A percentile compares a stretch with the other conserved stretches of the same genome.
phyloP scores from a whole-genome alignment of 2,113 vertebrate genomes.

The Gallinago undulata region DNA sequence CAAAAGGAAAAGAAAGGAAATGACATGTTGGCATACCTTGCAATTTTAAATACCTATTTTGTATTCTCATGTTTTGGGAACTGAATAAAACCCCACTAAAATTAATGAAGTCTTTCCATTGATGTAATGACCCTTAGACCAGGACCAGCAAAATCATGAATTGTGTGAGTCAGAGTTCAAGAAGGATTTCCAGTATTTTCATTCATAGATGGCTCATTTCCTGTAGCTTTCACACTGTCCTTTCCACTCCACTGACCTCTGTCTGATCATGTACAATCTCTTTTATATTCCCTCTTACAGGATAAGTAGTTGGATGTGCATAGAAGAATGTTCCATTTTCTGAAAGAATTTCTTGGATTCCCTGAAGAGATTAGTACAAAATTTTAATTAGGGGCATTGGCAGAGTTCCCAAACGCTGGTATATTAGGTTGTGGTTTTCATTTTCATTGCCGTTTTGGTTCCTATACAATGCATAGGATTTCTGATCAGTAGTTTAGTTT shows the following conservation, averaged over 20 bases:
- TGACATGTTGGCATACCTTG: background rate
- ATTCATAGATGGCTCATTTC: constrained; percentile 51
- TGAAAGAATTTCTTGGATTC: constrained; percentile 53
- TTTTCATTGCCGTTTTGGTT: background rate
- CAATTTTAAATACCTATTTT: background rate
- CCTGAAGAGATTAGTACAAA: constrained; percentile 55
- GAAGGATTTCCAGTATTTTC: constrained; percentile 32
- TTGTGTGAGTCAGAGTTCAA: constrained; percentile 18
- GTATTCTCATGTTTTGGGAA: background rate
- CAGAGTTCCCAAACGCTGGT: constrained; percentile 32
- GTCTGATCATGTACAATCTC: constrained; percentile 41
- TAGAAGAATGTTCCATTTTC: constrained; percentile 20
- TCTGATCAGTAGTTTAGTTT: constrained; percentile 16
- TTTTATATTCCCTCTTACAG: background rate
- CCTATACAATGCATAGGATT: constrained; percentile 21
- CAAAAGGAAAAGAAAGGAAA: background rate
- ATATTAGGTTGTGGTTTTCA: constrained; percentile 21
- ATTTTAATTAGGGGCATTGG: constrained; percentile 53
- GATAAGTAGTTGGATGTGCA: constrained; percentile 36
- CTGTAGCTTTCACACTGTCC: constrained; percentile 58
- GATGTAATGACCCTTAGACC: background rate
- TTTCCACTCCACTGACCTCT: constrained; percentile 56
- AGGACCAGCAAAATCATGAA: background rate
- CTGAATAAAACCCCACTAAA: background rate
- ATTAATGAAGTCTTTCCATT: background rate